These are phyloP conservation scores for Scophthalmus maximus DNA, from an alignment of 2,113 vertebrate species.

Conservation along the genomic window DNA sequence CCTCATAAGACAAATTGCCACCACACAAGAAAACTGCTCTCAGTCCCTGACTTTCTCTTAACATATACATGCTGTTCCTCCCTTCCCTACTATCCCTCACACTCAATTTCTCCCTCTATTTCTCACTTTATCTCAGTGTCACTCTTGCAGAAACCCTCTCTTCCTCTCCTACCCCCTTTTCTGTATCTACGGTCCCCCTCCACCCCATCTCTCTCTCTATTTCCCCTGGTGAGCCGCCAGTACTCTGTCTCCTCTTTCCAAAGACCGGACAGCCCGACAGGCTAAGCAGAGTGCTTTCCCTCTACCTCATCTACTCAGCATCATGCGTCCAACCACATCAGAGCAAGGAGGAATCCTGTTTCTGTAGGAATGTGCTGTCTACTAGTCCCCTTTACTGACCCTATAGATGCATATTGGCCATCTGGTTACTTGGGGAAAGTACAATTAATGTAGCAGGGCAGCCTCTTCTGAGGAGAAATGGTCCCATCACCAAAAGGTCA, in stretches of 20 bases:
- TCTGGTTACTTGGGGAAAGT: slow-evolving; percentile 25
- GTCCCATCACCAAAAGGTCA: slow-evolving; percentile 37
- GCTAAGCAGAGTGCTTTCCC: slow-evolving; percentile 33
- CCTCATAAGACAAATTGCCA: slow-evolving; percentile 29
- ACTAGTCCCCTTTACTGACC: slow-evolving; percentile 10
- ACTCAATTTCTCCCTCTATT: slow-evolving; percentile 49
- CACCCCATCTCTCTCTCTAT: not conserved
- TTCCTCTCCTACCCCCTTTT: slow-evolving; percentile 11
- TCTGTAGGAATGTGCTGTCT: slow-evolving; percentile 4
- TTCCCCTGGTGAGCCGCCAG: slow-evolving; percentile 13
- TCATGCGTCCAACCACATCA: slow-evolving; percentile 31
- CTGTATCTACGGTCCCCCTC: not conserved
- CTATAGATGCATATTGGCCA: slow-evolving; percentile 10
- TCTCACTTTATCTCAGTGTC: slow-evolving; percentile 51
- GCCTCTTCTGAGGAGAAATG: slow-evolving; percentile 17
- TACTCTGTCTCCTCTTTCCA: slow-evolving; percentile 30
- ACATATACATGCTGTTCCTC: slow-evolving; percentile 5
- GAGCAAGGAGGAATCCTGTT: slow-evolving; percentile 7
- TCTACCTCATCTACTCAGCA: slow-evolving; percentile 26
- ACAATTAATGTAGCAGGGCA: slow-evolving; percentile 10
- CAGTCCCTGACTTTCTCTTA: slow-evolving; percentile 1
- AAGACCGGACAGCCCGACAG: slow-evolving; percentile 37
- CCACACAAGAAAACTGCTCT: slow-evolving; percentile 11
- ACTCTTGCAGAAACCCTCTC: slow-evolving; percentile 28
- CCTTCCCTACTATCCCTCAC: slow-evolving; percentile 14